Conservation (phyloP, 2,113 vertebrate genomes). For the Paramormyrops kingsleyae region DNA sequence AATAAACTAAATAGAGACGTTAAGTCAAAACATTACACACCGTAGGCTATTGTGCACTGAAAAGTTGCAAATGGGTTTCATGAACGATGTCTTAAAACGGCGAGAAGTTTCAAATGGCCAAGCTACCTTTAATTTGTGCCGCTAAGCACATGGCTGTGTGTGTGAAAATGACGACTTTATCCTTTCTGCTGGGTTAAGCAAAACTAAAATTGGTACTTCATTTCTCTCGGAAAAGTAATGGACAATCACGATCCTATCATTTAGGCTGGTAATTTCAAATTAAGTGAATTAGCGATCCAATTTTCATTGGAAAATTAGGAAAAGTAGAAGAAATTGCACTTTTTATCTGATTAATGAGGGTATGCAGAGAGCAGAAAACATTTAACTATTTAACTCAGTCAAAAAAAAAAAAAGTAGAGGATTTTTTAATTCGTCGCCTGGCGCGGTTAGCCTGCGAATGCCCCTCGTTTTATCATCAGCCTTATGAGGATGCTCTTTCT, state of each 20-base stretch:
- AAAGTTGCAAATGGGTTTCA: not conserved
- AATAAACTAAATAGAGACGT: not conserved
- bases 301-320: slow-evolving; percentile 4
- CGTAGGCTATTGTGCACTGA: not conserved
- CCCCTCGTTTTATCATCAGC: slow-evolving; percentile 46
- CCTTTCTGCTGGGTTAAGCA: slow-evolving; percentile 8
- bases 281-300: slow-evolving; percentile 11
- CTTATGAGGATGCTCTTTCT: slow-evolving; percentile 65
- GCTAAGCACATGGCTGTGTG: not conserved
- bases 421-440: slow-evolving; percentile 51
- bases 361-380: not conserved
- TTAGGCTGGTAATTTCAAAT: not conserved
- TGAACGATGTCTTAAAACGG: not conserved
- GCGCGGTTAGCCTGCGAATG: slow-evolving; percentile 50
- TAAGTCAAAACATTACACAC: not conserved
- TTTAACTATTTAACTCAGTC: slow-evolving; percentile 35
- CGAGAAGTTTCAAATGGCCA: not conserved
- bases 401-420: slow-evolving; percentile 37
- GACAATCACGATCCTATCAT: not conserved
- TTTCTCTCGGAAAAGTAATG: slow-evolving; percentile 6
- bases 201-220: not conserved
- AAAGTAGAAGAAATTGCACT: slow-evolving; percentile 11
- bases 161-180: not conserved
- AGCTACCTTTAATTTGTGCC: slow-evolving; percentile 1
- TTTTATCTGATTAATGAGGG: slow-evolving; percentile 9